phyloP scores from a whole-genome alignment of 2,113 vertebrate species.

The Bolborhynchus lineola region DNA sequence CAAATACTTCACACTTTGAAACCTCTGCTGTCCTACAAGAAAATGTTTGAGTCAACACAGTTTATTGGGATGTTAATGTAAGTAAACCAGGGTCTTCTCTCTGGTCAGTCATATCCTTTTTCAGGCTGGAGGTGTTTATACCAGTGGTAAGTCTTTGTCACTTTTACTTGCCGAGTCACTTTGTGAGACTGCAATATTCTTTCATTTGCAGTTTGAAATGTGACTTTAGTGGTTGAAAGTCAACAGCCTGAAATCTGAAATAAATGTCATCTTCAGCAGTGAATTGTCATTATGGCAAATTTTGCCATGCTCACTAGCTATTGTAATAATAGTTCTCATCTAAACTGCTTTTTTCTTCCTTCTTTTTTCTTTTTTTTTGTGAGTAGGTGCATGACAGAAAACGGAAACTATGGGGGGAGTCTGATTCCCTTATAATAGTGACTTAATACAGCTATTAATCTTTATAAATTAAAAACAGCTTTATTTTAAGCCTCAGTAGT shows the following conservation, averaged over 20 bases:
- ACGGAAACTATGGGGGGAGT: background rate
- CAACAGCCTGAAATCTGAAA: background rate
- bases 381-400: background rate
- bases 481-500: conserved; percentile 41
- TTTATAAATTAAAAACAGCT: conserved; percentile 47
- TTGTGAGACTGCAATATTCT: conserved; percentile 4
- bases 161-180: background rate
- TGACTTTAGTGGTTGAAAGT: background rate
- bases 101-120: background rate
- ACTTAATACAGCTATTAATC: conserved; percentile 39
- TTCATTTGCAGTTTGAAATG: conserved; percentile 19
- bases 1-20: background rate
- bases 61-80: background rate
- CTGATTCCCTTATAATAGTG: conserved; percentile 22
- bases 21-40: background rate
- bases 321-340: background rate
- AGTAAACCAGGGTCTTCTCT: background rate
- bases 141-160: background rate
- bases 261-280: background rate
- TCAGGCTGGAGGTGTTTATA: background rate
- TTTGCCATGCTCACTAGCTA: background rate
- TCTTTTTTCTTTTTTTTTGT: background rate
- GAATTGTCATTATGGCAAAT: background rate
- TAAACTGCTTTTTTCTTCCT: background rate
- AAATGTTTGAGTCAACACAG: background rate